These are phyloP conservation scores for Aplocera efformata DNA, from an alignment of 2,888 invertebrate species.

Conservation along the genomic window DNA sequence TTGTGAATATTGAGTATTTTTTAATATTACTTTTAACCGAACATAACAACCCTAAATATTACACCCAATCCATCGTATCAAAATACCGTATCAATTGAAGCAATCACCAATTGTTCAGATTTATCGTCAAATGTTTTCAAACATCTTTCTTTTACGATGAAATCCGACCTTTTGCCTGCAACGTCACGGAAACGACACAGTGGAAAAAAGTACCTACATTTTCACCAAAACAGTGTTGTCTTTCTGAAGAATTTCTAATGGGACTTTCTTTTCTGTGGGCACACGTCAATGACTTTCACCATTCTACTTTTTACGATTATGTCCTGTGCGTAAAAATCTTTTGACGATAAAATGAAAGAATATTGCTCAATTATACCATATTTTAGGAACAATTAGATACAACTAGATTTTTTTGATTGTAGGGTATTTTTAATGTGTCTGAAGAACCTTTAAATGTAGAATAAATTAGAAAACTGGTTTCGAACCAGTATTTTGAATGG, in stretches of 20 bases:
- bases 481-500: too few species aligned
- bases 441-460: too few species aligned
- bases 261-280: slow-evolving; percentile 14
- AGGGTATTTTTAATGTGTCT: too few species aligned
- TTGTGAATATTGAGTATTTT: too few species aligned
- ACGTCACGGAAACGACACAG: slow-evolving; percentile 17
- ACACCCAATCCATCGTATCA: not conserved
- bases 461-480: too few species aligned
- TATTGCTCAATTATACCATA: slow-evolving; percentile 25
- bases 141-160: slow-evolving; percentile 12
- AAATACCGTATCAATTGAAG: slow-evolving; percentile 15
- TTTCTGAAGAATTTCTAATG: not conserved
- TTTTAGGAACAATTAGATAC: too few species aligned
- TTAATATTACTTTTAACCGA: too few species aligned
- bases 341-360: slow-evolving; percentile 23
- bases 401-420: too few species aligned
- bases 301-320: slow-evolving; percentile 27
- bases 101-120: slow-evolving; percentile 14
- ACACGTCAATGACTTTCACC: slow-evolving; percentile 22
- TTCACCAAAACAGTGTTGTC: not conserved
- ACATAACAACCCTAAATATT: not conserved
- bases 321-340: slow-evolving; percentile 22
- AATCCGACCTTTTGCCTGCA: slow-evolving; percentile 2
- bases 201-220: not conserved
- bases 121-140: slow-evolving; percentile 8